Conservation (phyloP, 2,888 invertebrate genomes). For the Dryococelus australis region DNA sequence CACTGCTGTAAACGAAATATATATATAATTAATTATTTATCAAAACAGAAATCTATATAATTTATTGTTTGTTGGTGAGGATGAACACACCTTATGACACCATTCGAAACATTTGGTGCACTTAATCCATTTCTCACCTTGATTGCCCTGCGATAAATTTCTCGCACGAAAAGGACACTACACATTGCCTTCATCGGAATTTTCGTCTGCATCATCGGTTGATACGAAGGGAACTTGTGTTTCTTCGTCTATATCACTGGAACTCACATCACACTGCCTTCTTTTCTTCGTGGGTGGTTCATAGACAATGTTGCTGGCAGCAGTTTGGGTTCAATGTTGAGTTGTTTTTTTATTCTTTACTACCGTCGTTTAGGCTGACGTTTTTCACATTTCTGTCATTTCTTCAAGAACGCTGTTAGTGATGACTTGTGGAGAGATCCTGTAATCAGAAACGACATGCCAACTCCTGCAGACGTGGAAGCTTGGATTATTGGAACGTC, state of each 20-base stretch:
- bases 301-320: too few species aligned
- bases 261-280: background rate
- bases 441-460: too few species aligned
- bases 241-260: background rate
- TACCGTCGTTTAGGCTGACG: background rate
- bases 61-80: too few species aligned
- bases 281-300: background rate
- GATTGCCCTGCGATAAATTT: background rate
- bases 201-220: background rate
- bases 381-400: background rate
- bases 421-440: background rate
- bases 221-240: too few species aligned
- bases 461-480: background rate
- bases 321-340: background rate
- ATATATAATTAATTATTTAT: too few species aligned
- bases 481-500: too few species aligned
- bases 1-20: too few species aligned
- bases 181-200: background rate
- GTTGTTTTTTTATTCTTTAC: background rate
- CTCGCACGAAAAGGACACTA: background rate
- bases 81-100: too few species aligned
- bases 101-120: background rate
- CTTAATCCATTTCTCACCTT: background rate
- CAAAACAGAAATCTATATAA: too few species aligned
- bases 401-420: background rate